These are phyloP conservation scores for Folsomia candida DNA, from an alignment of 2,888 invertebrate species.

Conservation along the genomic window DNA sequence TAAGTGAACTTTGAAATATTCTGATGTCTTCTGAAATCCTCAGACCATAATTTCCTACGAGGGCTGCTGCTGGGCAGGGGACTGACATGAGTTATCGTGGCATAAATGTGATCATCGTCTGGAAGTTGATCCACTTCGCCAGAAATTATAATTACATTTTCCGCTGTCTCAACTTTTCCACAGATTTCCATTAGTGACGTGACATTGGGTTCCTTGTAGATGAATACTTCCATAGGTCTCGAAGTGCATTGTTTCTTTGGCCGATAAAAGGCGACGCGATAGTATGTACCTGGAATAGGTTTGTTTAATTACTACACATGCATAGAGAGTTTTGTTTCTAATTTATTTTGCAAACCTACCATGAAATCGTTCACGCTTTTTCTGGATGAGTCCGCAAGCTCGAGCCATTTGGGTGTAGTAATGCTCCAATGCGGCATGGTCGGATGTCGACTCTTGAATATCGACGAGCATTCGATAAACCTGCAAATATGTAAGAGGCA, in stretches of 20 bases:
- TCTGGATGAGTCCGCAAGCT: conserved; percentile 47
- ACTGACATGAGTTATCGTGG: conserved; percentile 49
- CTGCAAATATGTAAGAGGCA: conserved; percentile 23
- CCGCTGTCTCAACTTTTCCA: conserved; percentile 47
- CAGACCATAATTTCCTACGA: conserved; percentile 49
- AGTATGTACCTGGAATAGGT: conserved; percentile 49
- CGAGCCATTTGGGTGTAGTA: conserved; percentile 50
- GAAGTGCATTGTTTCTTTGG: conserved; percentile 38
- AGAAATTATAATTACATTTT: conserved; percentile 46
- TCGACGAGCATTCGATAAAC: conserved; percentile 50
- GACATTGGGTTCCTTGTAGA: conserved; percentile 50
- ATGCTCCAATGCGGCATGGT: conserved; percentile 49
- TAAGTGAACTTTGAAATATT: conserved; percentile 49
- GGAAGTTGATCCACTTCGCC: conserved; percentile 48
- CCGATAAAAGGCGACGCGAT: conserved; percentile 45
- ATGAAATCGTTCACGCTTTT: conserved; percentile 48
- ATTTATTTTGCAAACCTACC: no score
- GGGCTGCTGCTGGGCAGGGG: conserved; percentile 50
- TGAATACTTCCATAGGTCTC: conserved; percentile 45
- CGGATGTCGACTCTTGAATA: conserved; percentile 50
- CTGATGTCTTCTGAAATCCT: conserved; percentile 50
- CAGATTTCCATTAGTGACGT: conserved; percentile 49
- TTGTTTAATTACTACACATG: no score
- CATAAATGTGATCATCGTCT: conserved; percentile 47
- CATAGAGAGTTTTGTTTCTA: no score